Evolutionary conservation across 2,797 vertebrate species (phyloP), one percentile per base, ranked within the genome.

Genomic region (Spinibarbus caldwelli): DNA sequence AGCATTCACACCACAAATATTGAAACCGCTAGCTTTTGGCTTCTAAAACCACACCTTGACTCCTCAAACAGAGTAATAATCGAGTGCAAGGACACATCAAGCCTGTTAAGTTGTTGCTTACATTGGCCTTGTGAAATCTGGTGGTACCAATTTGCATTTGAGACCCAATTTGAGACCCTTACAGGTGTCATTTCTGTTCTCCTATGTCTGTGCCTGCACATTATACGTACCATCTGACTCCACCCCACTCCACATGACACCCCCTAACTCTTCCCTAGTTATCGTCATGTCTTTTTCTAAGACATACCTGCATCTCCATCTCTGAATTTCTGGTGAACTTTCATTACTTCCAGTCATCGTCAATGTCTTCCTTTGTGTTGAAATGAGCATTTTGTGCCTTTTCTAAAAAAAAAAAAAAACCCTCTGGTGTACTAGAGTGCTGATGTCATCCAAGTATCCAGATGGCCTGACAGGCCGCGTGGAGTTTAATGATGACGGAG

Each of bases 401-500:
- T 81, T 89, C 81, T 91, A n/a, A n/a, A n/a, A n/a, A n/a, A n/a
- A n/a, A 84, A 88, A 89, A 85, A 85, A 26, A 21, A 7, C 57
- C 7, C 88, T 85, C 73, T 88, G 78, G 52, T 82, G 66, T 68
- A 83, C 78, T 59, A 99, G 98, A 90, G 97, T 99, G 86, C 91
- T 99, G 93, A 98, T 99, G 97, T 97, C 98, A 62, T 97, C 97
- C 73, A 99, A 99, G 94, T 99, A 97, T 23, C 95, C 96, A 0
- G 97, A 99, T 0, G 98, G 98, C 4, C 95, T 98, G 89, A 99
- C 98, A 0, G 98, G 98, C 36, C 94, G 97, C 0, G 97, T 99
- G 34, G 98, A 99, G 91, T 99, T 99, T 89, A 99, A 99, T 0
- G 98, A 99, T 77, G 98, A 99, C 0, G 98, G 98, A 23, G 98